Evolutionary conservation across 1,140 invertebrate genomes (phyloP).

Genomic region (Drosophila subpulchrella): DNA sequence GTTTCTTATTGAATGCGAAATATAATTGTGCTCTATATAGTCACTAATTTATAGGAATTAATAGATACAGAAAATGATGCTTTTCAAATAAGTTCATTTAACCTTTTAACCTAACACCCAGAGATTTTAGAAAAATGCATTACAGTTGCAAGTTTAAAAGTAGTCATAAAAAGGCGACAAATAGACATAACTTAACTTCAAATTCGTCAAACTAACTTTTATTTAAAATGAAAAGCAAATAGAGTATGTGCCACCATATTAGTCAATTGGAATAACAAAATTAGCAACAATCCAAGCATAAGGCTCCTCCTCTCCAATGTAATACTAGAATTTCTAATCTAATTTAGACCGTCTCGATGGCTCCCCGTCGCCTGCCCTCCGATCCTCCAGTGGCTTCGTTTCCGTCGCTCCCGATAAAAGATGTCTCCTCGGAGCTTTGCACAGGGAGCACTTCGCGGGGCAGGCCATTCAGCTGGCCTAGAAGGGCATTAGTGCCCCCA

Average conservation of each 20-base stretch:
- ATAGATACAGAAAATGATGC: too few species aligned
- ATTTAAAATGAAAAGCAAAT: constrained; percentile 49
- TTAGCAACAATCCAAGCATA: constrained; percentile 62
- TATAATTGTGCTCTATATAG: too few species aligned
- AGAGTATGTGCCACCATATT: constrained; percentile 24
- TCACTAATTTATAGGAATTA: too few species aligned
- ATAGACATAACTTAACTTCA: not conserved
- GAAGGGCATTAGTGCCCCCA: constrained; percentile 51
- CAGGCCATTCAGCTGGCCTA: constrained; percentile 62
- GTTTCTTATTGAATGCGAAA: too few species aligned
- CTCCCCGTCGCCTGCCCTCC: constrained; percentile 84
- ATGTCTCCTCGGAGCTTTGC: constrained; percentile 89
- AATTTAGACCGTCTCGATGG: constrained; percentile 88
- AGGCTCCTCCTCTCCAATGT: constrained; percentile 6
- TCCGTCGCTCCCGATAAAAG: constrained; percentile 87
- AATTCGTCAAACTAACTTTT: constrained; percentile 66
- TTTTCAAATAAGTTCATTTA: too few species aligned
- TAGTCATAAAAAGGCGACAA: not conserved
- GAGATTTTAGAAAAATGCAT: too few species aligned
- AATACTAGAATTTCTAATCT: constrained; percentile 44
- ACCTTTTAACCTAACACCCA: too few species aligned
- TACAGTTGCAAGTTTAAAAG: too few species aligned
- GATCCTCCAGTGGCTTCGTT: constrained; percentile 25
- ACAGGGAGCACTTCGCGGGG: constrained; percentile 60
- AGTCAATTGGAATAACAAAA: constrained; percentile 65